Percentiles rank a stretch among this genome's conserved stretches.
These are phyloP conservation scores for Coenonympha glycerion DNA, from an alignment of 2,888 invertebrate genomes.

Conservation along the genomic window DNA sequence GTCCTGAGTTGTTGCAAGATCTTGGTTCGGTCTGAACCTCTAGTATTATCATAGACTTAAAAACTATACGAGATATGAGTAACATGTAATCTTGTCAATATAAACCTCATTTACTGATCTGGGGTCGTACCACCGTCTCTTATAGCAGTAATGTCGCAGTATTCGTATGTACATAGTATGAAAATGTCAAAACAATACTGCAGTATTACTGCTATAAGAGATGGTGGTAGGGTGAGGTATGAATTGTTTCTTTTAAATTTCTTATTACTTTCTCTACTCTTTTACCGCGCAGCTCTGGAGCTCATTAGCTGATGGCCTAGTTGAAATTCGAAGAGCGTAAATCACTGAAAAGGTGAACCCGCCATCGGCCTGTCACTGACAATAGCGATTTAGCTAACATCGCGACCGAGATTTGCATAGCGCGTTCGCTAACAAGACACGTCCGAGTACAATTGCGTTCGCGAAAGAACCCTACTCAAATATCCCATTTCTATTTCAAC, in stretches of 20 bases:
- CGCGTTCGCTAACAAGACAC: conserved; percentile 75
- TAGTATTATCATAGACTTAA: no score
- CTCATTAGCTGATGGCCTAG: conserved; percentile 13
- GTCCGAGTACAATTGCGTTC: conserved; percentile 73
- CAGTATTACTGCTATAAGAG: no score
- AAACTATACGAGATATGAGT: no score
- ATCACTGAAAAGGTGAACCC: conserved; percentile 26
- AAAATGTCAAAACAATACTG: no score
- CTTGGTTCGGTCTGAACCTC: no score
- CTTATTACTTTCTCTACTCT: not conserved
- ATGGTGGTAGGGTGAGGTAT: no score
- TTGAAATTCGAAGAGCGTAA: conserved; percentile 23
- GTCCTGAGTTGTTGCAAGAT: no score
- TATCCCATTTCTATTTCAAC: conserved; percentile 74
- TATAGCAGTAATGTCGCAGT: no score
- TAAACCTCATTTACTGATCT: no score
- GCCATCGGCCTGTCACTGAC: conserved; percentile 35
- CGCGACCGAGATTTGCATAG: conserved; percentile 58
- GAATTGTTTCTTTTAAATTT: not conserved
- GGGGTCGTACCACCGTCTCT: no score
- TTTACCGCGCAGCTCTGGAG: not conserved
- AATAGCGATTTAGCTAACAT: conserved; percentile 43
- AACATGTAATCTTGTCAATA: no score
- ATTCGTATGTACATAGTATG: no score
- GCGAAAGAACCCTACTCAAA: conserved; percentile 75